Percentiles rank a stretch among this genome's conserved stretches.
phyloP scores from a whole-genome alignment of 2,888 invertebrate genomes.

The Tridacna crocea region DNA sequence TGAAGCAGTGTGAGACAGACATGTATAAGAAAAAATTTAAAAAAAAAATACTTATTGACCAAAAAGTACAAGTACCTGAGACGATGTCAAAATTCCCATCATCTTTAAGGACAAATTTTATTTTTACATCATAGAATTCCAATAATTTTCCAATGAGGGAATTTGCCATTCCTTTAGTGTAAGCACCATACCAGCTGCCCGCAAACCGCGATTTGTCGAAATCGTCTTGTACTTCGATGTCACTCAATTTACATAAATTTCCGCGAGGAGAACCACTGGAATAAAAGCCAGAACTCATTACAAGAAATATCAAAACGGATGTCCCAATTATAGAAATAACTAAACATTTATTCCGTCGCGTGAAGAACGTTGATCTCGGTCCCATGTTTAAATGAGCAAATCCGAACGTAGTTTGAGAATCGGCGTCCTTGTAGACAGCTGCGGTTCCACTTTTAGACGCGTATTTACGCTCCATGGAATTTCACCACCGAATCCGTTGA shows the following conservation, averaged over 20 bases:
- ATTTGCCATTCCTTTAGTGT: conserved; percentile 54
- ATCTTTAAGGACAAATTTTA: conserved; percentile 44
- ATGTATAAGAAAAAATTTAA: too few species aligned
- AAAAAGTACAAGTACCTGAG: conserved; percentile 38
- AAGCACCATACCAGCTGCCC: conserved; percentile 53
- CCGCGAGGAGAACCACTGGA: conserved; percentile 24
- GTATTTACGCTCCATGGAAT: conserved; percentile 22
- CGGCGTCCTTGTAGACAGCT: conserved; percentile 6
- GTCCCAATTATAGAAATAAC: conserved; percentile 23
- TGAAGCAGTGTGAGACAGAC: too few species aligned
- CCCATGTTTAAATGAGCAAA: neutral
- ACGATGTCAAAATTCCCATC: conserved; percentile 45
- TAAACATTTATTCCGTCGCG: conserved; percentile 51
- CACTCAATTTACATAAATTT: conserved; percentile 52
- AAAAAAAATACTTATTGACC: too few species aligned
- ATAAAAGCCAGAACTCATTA: conserved; percentile 39
- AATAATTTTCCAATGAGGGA: conserved; percentile 40
- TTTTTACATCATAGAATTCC: conserved; percentile 58
- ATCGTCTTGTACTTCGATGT: conserved; percentile 46
- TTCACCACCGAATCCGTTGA: too few species aligned
- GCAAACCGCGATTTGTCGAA: conserved; percentile 51
- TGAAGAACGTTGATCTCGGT: conserved; percentile 21
- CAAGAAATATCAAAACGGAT: conserved; percentile 25
- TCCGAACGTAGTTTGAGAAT: conserved; percentile 16
- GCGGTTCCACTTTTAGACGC: neutral